Evolutionary conservation across 1,140 invertebrate species (phyloP), one percentile per base, ranked within the genome.

Genomic region (Heliothis virescens): DNA sequence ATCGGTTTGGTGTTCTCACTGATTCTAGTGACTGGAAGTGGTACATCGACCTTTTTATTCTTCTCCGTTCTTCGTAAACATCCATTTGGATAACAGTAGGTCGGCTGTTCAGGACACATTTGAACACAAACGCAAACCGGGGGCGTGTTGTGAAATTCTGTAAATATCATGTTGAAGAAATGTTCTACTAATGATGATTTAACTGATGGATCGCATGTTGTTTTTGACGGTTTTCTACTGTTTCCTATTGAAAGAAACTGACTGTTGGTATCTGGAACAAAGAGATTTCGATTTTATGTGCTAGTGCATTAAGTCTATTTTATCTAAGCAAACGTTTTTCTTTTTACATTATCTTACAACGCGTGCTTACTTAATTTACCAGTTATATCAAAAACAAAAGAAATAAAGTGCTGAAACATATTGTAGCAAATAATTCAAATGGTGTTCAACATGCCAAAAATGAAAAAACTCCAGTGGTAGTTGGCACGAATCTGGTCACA

Each of bases 51-150:
- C 55, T 80, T 81, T 12, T 57, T 84, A 0, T 57, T 87, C 53
- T 41, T 81, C 4, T 87, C 85, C n/a, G 69, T 47, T 75, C 65
- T 85, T 67, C 85, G 89, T 3, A 92, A 82, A 71, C 92, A 94
- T n/a, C 91, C 89, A 73, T 90, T 92, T 0, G 92, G 92, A 16
- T 93, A 94, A 75, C 92, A 94, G 77, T 94, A 94, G 0, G 89
- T 90, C 0, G 92, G 79, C 59, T 90, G 87, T 7, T 88, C 84
- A 0, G 53, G 16, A 48, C 92, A 94, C 87, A 94, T 92, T 82
- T 93, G 91, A 0, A 94, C 89, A 48, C 92, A 94, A 0, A 91
- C 86, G 47, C 92, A 94, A 0, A 85, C 75, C 15, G 91, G 91
- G 0, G 88, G 88, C 0, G 79, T 84, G 9, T 80, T 87, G 4